Conservation (phyloP, 1,140 invertebrate species). For the Yoshiicerus persimilis region DNA sequence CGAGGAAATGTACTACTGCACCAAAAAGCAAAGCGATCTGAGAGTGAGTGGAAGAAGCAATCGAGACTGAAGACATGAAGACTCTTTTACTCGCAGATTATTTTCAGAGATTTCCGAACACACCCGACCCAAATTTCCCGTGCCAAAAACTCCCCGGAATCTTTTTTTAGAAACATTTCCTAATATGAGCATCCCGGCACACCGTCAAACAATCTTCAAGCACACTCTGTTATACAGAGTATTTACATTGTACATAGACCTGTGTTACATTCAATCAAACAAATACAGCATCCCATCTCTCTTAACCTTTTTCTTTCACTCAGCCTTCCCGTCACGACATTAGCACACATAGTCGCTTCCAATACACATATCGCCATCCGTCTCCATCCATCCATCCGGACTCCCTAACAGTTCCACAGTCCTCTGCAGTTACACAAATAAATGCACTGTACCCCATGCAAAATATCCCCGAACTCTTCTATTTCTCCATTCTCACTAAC, state of each 20-base stretch:
- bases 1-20: conserved; percentile 40
- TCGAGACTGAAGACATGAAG: conserved; percentile 37
- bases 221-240: neutral
- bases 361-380: neutral
- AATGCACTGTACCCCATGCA: neutral
- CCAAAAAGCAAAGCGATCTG: conserved; percentile 45
- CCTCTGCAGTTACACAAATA: neutral
- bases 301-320: neutral
- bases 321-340: neutral
- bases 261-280: neutral
- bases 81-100: conserved; percentile 29
- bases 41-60: conserved; percentile 45
- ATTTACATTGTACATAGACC: too few species aligned
- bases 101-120: conserved; percentile 39
- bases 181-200: conserved; percentile 43
- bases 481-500: too few species aligned
- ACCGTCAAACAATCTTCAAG: conserved; percentile 16
- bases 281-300: neutral
- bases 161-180: conserved; percentile 47
- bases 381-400: neutral
- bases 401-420: neutral
- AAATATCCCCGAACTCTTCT: too few species aligned
- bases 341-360: neutral
- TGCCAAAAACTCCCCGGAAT: conserved; percentile 42
- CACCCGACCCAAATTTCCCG: conserved; percentile 37